Base-by-base conservation (phyloP, 1,140 invertebrate species). In the Brachionus koreanus region DNA sequence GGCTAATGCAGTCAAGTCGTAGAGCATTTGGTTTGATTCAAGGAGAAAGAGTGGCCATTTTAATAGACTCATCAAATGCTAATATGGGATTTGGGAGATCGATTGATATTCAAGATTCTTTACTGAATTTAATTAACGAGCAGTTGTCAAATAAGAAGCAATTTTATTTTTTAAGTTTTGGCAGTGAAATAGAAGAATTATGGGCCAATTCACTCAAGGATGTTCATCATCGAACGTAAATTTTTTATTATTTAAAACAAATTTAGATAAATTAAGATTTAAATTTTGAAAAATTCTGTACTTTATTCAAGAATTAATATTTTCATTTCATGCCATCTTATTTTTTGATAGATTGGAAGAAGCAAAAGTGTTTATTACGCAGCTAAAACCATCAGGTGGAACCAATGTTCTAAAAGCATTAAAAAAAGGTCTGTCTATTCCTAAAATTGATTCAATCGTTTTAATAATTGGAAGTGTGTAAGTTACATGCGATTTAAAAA, bases 11-110 rank as follows among this genome's bases (percentile, higher is more conserved):
- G 79, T 87, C 87, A 46, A 88, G 87, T 84, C 86, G 85, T 85
- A 85, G 86, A 84, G 86, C 88, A 84, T 89, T 89, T 86, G 88
- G 88, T 9, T 83, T 88, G 81, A 67, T 88, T 7, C 85, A 85
- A 75, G 88, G 87, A 5, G 84, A 85, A 10, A 85, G 83, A 72
- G 83, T 88, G 7, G 87, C 85, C 43, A 82, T 89, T 9, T 83
- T 86, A 63, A 83, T 89, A 25, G 88, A 89, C 82, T 84, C 83
- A 33, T 88, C 87, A 16, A 86, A 88, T 86, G 85, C 86, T 29
- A 88, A 88, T 83, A 84, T 85, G 76, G 61, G 83, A 33, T 83
- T 83, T n/a, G 83, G 83, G 12, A 65, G 83, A 49, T 61, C 42
- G 6, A 86, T 57, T 42, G 67, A 74, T 29, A 49, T 83, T 7